Evolutionary conservation across 2,797 vertebrate genomes (phyloP).

Genomic region (Gouania willdenowi): DNA sequence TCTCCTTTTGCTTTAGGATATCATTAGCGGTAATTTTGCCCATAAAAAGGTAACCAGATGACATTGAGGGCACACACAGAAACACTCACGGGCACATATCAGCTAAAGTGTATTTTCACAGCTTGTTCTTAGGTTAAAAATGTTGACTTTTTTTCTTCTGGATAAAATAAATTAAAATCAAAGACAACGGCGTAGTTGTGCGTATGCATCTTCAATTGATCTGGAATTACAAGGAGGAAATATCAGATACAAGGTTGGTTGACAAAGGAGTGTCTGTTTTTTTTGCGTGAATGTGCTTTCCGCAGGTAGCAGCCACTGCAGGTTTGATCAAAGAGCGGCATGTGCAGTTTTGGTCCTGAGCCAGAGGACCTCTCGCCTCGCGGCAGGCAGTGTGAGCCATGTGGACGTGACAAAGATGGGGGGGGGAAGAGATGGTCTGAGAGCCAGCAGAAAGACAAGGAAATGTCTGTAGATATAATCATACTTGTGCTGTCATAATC

Average conservation of each 20-base stretch:
- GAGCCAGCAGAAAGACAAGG: neutral
- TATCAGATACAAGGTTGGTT: conserved; percentile 4
- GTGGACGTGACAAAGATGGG: conserved; percentile 58
- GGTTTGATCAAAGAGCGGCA: conserved; percentile 51
- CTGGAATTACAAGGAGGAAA: no score
- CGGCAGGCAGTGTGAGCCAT: conserved; percentile 30
- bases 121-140: no score
- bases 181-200: no score
- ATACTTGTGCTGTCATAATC: no score
- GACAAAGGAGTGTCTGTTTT: conserved; percentile 5
- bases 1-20: conserved; percentile 72
- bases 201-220: no score
- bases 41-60: conserved; percentile 74
- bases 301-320: conserved; percentile 47
- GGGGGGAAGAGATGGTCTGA: neutral
- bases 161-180: no score
- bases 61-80: conserved; percentile 14
- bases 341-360: conserved; percentile 53
- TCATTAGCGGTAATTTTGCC: conserved; percentile 70
- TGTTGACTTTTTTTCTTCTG: no score
- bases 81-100: conserved; percentile 3
- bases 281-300: conserved; percentile 26
- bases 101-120: no score
- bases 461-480: neutral
- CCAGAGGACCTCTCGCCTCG: conserved; percentile 57